A percentile compares a stretch with the other conserved stretches of the same genome.
phyloP scores from a whole-genome alignment of 2,797 vertebrate species.

The Mormyrus hasselquistii region DNA sequence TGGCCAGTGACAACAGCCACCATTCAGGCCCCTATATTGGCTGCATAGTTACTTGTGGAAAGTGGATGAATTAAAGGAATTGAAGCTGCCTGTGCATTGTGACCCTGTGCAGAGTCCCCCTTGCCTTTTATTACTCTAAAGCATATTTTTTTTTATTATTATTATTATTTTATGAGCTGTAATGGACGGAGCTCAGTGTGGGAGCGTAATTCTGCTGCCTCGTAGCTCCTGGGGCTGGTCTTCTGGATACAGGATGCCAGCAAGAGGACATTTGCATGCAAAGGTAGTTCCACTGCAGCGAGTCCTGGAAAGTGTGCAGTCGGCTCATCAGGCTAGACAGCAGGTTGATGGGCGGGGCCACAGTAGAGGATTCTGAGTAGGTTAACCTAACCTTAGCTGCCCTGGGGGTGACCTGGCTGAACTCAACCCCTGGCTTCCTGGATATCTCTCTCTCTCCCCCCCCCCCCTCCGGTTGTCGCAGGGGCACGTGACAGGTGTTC shows the following conservation, averaged over 20 bases:
- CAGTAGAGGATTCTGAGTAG: background rate
- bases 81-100: background rate
- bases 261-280: constrained; percentile 15
- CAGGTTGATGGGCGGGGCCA: constrained; percentile 16
- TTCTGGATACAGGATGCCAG: background rate
- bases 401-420: background rate
- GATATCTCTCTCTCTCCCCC: background rate
- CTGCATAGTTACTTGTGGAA: background rate
- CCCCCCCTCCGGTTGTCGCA: too few species aligned
- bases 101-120: background rate
- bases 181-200: background rate
- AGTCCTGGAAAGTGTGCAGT: background rate
- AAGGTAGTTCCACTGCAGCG: constrained; percentile 26
- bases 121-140: background rate
- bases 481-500: too few species aligned
- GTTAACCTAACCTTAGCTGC: background rate
- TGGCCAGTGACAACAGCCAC: background rate
- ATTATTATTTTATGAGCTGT: background rate
- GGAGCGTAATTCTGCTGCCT: background rate
- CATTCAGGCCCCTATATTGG: background rate
- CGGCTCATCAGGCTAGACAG: constrained; percentile 24
- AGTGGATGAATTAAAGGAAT: background rate
- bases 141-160: too few species aligned
- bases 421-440: background rate
- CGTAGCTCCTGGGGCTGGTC: background rate